These are phyloP conservation scores for Dendroctonus ponderosae DNA, from an alignment of 1,140 invertebrate species.

Conservation along the genomic window DNA sequence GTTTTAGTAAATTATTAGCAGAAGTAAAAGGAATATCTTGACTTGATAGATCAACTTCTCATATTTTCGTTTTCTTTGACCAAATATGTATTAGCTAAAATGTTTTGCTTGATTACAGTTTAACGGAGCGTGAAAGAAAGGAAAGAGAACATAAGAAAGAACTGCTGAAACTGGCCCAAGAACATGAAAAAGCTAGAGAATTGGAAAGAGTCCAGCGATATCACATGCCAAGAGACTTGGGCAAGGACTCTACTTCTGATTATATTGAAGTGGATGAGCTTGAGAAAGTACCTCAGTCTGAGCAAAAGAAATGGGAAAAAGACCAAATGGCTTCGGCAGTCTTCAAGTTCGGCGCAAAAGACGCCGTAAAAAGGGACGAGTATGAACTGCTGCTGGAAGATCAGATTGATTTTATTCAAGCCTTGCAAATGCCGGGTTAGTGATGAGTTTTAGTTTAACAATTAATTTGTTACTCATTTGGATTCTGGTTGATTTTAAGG, in stretches of 20 bases:
- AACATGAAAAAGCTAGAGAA: conserved; percentile 92
- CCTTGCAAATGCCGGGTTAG: conserved; percentile 83
- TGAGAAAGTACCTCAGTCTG: conserved; percentile 84
- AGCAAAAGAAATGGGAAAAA: conserved; percentile 98
- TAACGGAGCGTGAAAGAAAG: conserved; percentile 82
- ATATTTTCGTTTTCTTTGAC: no score
- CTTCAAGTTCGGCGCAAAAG: conserved; percentile 90
- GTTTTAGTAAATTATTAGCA: no score
- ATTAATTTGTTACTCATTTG: no score
- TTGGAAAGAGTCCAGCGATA: conserved; percentile 90
- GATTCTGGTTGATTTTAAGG: conserved; percentile 30
- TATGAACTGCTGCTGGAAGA: conserved; percentile 94
- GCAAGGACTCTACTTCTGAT: conserved; percentile 65
- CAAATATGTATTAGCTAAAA: no score
- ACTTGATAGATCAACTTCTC: no score
- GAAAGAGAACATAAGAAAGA: conserved; percentile 91
- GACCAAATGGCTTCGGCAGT: conserved; percentile 93
- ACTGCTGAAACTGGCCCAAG: conserved; percentile 85
- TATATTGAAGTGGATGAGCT: conserved; percentile 87
- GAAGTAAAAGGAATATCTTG: no score
- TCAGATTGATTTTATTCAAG: conserved; percentile 97
- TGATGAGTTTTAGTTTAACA: background rate
- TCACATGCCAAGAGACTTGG: conserved; percentile 84
- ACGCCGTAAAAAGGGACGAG: conserved; percentile 72
- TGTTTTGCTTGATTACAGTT: conserved; percentile 50